These are phyloP conservation scores for Athene noctua DNA, from an alignment of 2,113 vertebrate genomes.

Conservation along the genomic window DNA sequence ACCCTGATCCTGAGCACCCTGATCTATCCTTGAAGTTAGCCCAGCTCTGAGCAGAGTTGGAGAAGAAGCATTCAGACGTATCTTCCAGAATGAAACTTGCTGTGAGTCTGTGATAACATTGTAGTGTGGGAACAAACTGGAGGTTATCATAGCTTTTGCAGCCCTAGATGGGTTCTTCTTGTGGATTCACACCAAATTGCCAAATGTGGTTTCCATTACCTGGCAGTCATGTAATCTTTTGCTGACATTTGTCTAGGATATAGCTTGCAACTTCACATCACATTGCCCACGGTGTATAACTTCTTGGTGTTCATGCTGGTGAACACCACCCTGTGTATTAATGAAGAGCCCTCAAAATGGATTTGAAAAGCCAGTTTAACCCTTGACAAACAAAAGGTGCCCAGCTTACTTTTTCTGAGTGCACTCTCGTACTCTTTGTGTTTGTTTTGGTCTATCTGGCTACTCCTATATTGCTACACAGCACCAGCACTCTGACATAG, in stretches of 20 bases:
- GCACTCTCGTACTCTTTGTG: neutral
- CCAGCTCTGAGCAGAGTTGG: neutral
- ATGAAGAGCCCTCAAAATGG: neutral
- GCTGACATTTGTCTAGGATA: neutral
- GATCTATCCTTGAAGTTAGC: neutral
- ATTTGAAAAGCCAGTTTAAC: neutral
- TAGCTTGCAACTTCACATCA: neutral
- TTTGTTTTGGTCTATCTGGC: neutral
- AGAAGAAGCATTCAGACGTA: neutral
- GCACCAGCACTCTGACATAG: neutral
- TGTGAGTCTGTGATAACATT: neutral
- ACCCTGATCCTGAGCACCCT: neutral
- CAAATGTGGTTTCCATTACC: neutral
- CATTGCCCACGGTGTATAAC: neutral
- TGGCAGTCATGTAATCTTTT: neutral
- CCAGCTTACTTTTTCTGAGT: neutral
- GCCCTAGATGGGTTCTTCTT: neutral
- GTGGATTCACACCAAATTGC: neutral
- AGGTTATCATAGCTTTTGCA: neutral
- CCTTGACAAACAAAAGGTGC: neutral
- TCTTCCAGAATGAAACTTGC: neutral
- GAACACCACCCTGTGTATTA: neutral
- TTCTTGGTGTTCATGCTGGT: neutral
- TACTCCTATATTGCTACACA: neutral
- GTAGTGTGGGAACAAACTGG: neutral